Percentiles rank a stretch among this genome's conserved stretches.
These are phyloP conservation scores for Chaenodraco wilsoni DNA, from an alignment of 2,797 vertebrate genomes.

Conservation along the genomic window DNA sequence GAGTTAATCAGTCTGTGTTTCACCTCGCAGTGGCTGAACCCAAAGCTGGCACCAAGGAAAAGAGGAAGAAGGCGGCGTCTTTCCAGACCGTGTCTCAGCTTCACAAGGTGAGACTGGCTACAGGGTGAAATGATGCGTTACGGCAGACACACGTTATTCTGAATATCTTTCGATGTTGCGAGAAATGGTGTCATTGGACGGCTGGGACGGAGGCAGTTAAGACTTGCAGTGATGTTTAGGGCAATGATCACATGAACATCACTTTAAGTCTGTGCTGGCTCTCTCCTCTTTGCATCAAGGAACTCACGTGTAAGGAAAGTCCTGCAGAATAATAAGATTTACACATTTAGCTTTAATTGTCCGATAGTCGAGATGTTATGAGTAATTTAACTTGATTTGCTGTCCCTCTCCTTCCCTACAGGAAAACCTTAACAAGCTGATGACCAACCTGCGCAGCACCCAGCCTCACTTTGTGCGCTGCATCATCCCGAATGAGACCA, in stretches of 20 bases:
- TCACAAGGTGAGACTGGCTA: conserved; percentile 88
- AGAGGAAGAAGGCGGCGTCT: conserved; percentile 94
- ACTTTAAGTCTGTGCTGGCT: conserved; percentile 99
- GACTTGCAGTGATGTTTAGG: conserved; percentile 99
- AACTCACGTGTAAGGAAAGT: conserved; percentile 5
- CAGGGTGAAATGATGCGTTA: not conserved
- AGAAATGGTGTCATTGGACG: conserved; percentile 25
- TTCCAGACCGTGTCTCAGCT: conserved; percentile 95
- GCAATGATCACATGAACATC: conserved; percentile 98
- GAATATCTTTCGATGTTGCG: not conserved
- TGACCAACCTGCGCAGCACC: conserved; percentile 93
- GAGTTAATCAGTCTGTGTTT: conserved; percentile 5
- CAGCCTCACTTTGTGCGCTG: conserved; percentile 97
- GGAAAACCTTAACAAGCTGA: conserved; percentile 96
- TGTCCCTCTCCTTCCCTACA: conserved; percentile 59
- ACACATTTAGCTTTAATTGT: not conserved
- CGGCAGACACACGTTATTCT: not conserved
- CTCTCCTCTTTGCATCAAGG: conserved; percentile 75
- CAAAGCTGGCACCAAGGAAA: conserved; percentile 89
- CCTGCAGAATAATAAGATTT: not conserved
- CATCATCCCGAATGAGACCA: conserved; percentile 94
- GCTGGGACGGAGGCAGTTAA: conserved; percentile 90
- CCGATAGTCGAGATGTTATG: not conserved
- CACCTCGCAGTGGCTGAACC: conserved; percentile 66
- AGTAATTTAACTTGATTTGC: not conserved